A percentile compares a stretch with the other conserved stretches of the same genome.
phyloP scores from a whole-genome alignment of 1,140 invertebrate species.

The Anoplophora glabripennis region DNA sequence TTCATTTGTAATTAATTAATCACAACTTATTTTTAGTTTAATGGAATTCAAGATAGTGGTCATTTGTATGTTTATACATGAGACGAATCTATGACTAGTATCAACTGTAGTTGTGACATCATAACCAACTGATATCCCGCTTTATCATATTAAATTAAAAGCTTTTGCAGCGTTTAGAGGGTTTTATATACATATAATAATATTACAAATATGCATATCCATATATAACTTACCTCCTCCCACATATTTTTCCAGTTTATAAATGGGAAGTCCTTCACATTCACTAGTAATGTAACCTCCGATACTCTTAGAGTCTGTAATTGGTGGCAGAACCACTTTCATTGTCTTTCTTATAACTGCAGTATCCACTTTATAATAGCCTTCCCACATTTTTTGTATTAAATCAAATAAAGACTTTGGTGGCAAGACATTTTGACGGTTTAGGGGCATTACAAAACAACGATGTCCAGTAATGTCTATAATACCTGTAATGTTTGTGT shows the following conservation, averaged over 20 bases:
- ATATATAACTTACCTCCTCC: constrained; percentile 53
- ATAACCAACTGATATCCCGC: no score
- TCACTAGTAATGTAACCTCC: constrained; percentile 69
- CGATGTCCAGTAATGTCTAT: constrained; percentile 72
- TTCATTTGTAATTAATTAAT: no score
- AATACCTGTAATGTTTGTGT: constrained; percentile 79
- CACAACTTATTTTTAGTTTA: no score
- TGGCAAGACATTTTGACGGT: constrained; percentile 71
- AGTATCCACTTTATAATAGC: constrained; percentile 81
- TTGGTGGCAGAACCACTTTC: constrained; percentile 69
- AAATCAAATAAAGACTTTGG: constrained; percentile 76
- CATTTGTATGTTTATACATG: no score
- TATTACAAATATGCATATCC: not conserved
- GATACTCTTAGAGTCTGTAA: constrained; percentile 63
- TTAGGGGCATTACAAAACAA: constrained; percentile 88
- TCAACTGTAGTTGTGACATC: no score
- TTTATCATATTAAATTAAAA: no score
- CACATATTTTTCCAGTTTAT: constrained; percentile 66
- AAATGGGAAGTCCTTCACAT: constrained; percentile 70
- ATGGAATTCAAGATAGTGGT: no score
- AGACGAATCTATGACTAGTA: no score
- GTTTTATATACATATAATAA: constrained; percentile 6
- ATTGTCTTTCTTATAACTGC: constrained; percentile 73
- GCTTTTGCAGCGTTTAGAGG: no score
- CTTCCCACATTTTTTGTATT: constrained; percentile 75